Evolutionary conservation across 37 sponge, comb jelly and placozoan genomes (phyloP).

Genomic region (Aphrocallistes beatrix): DNA sequence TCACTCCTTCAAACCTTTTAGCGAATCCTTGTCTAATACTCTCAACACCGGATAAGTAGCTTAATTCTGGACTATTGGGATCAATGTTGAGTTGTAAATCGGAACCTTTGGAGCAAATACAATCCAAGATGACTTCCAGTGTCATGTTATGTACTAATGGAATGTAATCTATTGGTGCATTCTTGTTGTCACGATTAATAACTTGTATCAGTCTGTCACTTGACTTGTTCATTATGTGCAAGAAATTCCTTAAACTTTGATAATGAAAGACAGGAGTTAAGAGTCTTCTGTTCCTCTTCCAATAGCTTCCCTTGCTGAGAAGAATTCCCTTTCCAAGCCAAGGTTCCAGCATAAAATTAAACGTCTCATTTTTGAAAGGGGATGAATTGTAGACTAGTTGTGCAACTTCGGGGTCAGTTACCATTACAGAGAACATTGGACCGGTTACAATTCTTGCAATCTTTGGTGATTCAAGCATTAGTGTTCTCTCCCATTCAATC

Average conservation of each 20-base stretch:
- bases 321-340: neutral
- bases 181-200: neutral
- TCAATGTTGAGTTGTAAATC: neutral
- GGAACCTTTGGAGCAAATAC: neutral
- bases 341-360: neutral
- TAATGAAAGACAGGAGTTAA: neutral
- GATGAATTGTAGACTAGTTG: neutral
- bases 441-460: neutral
- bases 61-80: neutral
- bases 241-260: neutral
- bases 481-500: neutral
- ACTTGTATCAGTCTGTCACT: neutral
- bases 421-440: neutral
- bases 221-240: neutral
- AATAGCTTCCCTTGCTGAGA: neutral
- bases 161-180: neutral
- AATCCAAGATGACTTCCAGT: neutral
- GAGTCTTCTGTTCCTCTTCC: neutral
- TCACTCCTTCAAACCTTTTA: neutral
- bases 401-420: neutral
- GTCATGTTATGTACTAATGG: neutral
- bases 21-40: neutral
- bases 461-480: neutral
- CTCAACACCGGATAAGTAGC: neutral
- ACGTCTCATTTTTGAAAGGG: neutral